Evolutionary conservation across 1,140 invertebrate species (phyloP).

Genomic region (Anoplolepis gracilipes): DNA sequence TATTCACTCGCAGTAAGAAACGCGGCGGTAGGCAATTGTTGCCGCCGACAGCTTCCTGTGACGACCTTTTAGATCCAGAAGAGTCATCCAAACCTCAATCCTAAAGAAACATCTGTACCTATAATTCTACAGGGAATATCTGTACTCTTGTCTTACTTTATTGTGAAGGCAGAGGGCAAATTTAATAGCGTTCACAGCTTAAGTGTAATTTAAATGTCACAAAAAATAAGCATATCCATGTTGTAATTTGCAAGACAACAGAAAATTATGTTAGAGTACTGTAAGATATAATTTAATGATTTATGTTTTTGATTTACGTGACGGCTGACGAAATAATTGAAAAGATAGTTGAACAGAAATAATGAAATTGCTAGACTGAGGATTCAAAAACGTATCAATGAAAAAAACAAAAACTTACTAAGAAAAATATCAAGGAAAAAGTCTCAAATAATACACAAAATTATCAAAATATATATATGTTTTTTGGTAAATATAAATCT

Average conservation of each 20-base stretch:
- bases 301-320: conserved; percentile 7
- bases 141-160: conserved; percentile 3
- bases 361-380: conserved; percentile 23
- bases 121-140: background rate
- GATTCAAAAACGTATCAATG: background rate
- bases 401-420: conserved; percentile 20
- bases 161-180: background rate
- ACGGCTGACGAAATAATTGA: background rate
- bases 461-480: conserved; percentile 59
- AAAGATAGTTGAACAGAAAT: background rate
- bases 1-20: conserved; percentile 91
- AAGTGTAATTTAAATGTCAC: conserved; percentile 42
- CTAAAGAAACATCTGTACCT: conserved; percentile 64
- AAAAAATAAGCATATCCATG: conserved; percentile 67
- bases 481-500: conserved; percentile 46
- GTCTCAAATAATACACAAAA: conserved; percentile 9
- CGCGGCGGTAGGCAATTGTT: conserved; percentile 85
- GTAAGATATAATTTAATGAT: conserved; percentile 52
- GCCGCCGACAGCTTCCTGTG: conserved; percentile 83
- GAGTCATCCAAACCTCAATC: conserved; percentile 81
- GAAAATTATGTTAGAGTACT: conserved; percentile 12
- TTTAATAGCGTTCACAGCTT: conserved; percentile 35
- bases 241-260: conserved; percentile 15
- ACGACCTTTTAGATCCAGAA: conserved; percentile 83
- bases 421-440: conserved; percentile 1